Conservation (phyloP, 2,797 vertebrate genomes). For the Ibycter americanus region DNA sequence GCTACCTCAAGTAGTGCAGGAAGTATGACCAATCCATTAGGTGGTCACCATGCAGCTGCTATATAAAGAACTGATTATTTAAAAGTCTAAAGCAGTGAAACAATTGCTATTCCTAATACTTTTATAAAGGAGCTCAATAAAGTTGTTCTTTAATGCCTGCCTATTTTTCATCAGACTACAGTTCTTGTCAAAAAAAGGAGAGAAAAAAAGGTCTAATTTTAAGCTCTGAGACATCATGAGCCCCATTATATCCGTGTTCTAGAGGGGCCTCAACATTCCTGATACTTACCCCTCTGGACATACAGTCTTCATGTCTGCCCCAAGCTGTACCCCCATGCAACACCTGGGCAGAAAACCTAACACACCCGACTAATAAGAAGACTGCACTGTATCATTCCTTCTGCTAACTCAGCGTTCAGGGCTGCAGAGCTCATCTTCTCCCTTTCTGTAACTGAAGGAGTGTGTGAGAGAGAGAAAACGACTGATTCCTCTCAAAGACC, state of each 20-base stretch:
- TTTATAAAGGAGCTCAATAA: background rate
- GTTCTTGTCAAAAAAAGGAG: background rate
- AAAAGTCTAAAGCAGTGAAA: background rate
- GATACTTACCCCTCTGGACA: background rate
- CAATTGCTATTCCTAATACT: background rate
- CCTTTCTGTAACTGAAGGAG: background rate
- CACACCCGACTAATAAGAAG: background rate
- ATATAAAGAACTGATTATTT: background rate
- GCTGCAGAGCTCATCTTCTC: background rate
- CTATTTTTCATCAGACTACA: background rate
- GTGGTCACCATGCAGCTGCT: background rate
- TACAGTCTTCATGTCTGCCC: background rate
- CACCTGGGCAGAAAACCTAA: background rate
- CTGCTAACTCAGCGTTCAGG: background rate
- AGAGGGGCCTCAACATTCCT: background rate
- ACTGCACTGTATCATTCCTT: background rate
- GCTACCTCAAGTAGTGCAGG: background rate
- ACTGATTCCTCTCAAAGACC: background rate
- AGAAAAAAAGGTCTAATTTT: background rate
- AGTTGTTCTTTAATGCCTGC: background rate
- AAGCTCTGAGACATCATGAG: background rate
- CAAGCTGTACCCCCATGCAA: background rate
- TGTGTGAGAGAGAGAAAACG: background rate
- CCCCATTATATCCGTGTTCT: background rate
- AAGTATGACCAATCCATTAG: background rate